phyloP scores from a whole-genome alignment of 2,888 invertebrate genomes.

The Sphinx pinastri region DNA sequence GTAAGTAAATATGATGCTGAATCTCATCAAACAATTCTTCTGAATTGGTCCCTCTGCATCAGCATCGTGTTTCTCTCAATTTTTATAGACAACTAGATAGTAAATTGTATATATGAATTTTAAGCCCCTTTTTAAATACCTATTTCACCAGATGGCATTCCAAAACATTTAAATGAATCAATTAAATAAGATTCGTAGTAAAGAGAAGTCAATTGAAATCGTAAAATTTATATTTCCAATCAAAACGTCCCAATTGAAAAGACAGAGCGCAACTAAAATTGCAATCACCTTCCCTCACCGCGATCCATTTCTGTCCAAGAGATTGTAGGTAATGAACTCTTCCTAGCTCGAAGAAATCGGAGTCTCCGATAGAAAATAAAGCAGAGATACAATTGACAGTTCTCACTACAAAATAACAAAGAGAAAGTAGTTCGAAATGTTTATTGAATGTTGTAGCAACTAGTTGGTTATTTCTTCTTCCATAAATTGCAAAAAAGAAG shows the following conservation, averaged over 20 bases:
- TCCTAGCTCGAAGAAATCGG: not conserved
- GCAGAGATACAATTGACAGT: constrained; percentile 4
- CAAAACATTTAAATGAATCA: too few relatives aligned
- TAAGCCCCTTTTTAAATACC: too few relatives aligned
- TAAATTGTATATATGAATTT: too few relatives aligned
- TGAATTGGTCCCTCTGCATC: too few relatives aligned
- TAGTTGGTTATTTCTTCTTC: too few relatives aligned
- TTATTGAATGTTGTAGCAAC: not conserved
- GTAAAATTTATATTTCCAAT: not conserved
- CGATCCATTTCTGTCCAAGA: constrained; percentile 6
- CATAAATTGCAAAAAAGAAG: too few relatives aligned
- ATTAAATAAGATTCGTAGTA: too few relatives aligned
- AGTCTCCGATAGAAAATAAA: not conserved
- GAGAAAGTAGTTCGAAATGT: not conserved
- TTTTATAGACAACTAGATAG: too few relatives aligned
- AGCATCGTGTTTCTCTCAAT: too few relatives aligned
- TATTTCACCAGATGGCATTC: too few relatives aligned
- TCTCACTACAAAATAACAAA: not conserved
- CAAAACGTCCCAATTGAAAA: constrained; percentile 1
- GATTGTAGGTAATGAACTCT: constrained; percentile 20
- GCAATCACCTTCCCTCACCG: constrained; percentile 4
- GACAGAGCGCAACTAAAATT: constrained; percentile 4
- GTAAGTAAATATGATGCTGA: too few relatives aligned
- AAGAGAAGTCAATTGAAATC: not conserved
- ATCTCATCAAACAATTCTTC: too few relatives aligned